Conservation (phyloP, 1,140 invertebrate species). For the Micrasema minimum region DNA sequence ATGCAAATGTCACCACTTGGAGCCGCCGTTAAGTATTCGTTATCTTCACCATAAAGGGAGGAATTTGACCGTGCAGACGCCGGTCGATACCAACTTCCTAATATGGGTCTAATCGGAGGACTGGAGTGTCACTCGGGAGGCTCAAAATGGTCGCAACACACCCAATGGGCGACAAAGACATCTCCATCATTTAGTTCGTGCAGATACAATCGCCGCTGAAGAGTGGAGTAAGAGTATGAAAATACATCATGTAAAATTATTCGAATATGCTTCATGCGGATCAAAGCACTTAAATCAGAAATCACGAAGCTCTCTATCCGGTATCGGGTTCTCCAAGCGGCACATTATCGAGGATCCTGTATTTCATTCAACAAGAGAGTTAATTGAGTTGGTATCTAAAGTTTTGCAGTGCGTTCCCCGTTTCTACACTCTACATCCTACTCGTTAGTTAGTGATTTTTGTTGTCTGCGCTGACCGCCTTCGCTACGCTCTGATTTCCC, state of each 20-base stretch:
- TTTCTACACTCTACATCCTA: constrained; percentile 15
- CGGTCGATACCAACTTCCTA: constrained; percentile 17
- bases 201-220: neutral
- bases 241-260: too few relatives aligned
- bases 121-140: constrained; percentile 21
- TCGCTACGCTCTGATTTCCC: constrained; percentile 20
- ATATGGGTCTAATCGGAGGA: constrained; percentile 39
- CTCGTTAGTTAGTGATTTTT: constrained; percentile 18
- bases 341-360: too few relatives aligned
- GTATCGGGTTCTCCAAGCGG: too few relatives aligned
- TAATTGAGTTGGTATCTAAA: constrained; percentile 10
- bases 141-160: constrained; percentile 6
- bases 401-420: constrained; percentile 9
- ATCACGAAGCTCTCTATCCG: neutral
- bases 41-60: constrained; percentile 41
- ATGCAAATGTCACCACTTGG: constrained; percentile 39
- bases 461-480: constrained; percentile 20
- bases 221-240: too few relatives aligned
- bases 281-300: neutral
- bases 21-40: constrained; percentile 42
- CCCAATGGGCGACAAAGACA: neutral
- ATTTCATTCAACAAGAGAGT: constrained; percentile 16
- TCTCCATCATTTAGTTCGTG: constrained; percentile 16
- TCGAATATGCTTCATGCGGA: neutral
- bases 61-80: constrained; percentile 31